Conservation (phyloP, 2,888 invertebrate species). For the Pocota personata region DNA sequence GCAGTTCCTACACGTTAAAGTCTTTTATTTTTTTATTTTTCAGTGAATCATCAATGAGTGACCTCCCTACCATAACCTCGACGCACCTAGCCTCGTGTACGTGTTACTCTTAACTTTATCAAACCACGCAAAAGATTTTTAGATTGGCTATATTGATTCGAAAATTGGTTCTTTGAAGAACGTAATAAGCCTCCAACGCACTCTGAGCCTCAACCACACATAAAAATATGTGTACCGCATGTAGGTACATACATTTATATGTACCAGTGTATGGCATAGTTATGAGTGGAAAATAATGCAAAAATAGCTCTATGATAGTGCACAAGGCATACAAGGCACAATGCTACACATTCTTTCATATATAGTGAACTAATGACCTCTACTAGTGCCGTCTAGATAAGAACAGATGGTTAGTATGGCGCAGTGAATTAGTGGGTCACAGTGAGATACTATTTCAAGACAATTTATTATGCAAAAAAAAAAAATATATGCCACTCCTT, state of each 20-base stretch:
- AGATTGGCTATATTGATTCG: background rate
- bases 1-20: too few relatives aligned
- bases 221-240: background rate
- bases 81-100: background rate
- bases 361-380: background rate
- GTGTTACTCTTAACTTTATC: background rate
- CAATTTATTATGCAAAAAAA: background rate
- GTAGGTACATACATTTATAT: background rate
- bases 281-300: background rate
- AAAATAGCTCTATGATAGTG: background rate
- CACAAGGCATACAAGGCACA: background rate
- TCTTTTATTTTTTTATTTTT: too few relatives aligned
- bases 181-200: background rate
- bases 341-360: background rate
- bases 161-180: background rate
- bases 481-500: too few relatives aligned
- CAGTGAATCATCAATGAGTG: background rate
- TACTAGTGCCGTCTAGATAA: background rate
- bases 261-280: background rate
- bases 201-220: background rate
- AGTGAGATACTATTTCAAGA: background rate
- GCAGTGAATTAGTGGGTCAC: background rate
- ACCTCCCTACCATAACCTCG: constrained; percentile 2
- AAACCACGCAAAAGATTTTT: background rate
- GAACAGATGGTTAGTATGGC: background rate